Evolutionary conservation across 2,888 invertebrate genomes (phyloP).

Genomic region (Spodoptera littoralis): DNA sequence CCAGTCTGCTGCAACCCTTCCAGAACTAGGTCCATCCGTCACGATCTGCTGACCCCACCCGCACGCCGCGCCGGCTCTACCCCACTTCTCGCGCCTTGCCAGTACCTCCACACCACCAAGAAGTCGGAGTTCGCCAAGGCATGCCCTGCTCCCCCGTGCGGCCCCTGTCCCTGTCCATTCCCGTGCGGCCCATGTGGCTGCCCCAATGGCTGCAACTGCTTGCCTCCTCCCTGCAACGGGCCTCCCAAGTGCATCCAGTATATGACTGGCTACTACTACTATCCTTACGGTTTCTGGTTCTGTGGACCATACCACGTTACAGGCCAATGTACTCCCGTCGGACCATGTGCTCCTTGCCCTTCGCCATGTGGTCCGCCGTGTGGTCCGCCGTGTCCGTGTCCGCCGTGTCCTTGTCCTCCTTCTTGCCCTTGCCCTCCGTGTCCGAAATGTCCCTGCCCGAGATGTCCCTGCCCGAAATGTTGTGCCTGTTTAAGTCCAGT

Average conservation of each 20-base stretch:
- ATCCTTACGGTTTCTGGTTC: slow-evolving; percentile 81
- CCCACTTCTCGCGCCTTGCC: slow-evolving; percentile 4
- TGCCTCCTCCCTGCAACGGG: slow-evolving; percentile 76
- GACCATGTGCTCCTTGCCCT: slow-evolving; percentile 40
- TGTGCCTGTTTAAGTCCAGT: slow-evolving; percentile 31
- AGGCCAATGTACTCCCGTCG: slow-evolving; percentile 68
- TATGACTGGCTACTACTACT: slow-evolving; percentile 82
- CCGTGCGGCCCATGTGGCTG: slow-evolving; percentile 13
- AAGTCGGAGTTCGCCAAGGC: not conserved
- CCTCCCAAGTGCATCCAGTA: slow-evolving; percentile 77
- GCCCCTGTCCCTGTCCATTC: slow-evolving; percentile 2
- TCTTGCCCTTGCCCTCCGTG: not conserved
- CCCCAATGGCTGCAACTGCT: slow-evolving; percentile 34
- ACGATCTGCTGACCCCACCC: slow-evolving; percentile 13
- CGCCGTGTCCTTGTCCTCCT: not conserved
- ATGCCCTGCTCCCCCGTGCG: not conserved
- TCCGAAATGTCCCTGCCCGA: slow-evolving; percentile 7
- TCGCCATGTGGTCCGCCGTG: slow-evolving; percentile 43
- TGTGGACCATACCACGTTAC: slow-evolving; percentile 79
- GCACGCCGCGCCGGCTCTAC: slow-evolving; percentile 7
- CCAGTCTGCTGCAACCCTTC: slow-evolving; percentile 56
- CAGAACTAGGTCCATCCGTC: slow-evolving; percentile 48
- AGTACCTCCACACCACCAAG: slow-evolving; percentile 9
- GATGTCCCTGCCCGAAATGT: slow-evolving; percentile 33
- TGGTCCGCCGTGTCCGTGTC: slow-evolving; percentile 45